Percentiles rank a stretch among this genome's conserved stretches.
phyloP scores from a whole-genome alignment of 2,888 invertebrate genomes.

The Drosophila algonquin region DNA sequence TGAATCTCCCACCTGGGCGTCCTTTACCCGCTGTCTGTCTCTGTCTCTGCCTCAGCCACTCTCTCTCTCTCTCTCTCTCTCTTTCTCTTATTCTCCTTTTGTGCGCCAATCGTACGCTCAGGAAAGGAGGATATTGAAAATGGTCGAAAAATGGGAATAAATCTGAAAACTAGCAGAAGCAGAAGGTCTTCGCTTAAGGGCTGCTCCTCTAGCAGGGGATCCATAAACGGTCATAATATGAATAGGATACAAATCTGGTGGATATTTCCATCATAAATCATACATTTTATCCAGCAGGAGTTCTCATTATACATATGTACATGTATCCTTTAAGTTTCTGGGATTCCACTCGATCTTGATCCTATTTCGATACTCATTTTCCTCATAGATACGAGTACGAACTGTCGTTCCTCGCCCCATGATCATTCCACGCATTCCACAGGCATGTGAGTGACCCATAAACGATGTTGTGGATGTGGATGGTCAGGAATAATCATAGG shows the following conservation, averaged over 20 bases:
- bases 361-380: too few relatives aligned
- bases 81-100: background rate
- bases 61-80: constrained; percentile 6
- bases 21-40: background rate
- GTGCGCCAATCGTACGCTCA: background rate
- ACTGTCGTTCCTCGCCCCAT: background rate
- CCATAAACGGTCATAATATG: too few relatives aligned
- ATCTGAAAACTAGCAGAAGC: background rate
- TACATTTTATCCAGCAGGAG: background rate
- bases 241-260: background rate
- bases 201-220: too few relatives aligned
- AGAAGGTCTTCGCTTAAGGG: background rate
- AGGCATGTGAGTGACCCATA: background rate
- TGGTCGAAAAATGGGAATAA: background rate
- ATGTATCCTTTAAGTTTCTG: too few relatives aligned
- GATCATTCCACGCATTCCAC: background rate
- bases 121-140: background rate
- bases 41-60: background rate
- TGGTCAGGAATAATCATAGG: background rate
- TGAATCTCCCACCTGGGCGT: background rate
- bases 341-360: background rate
- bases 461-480: too few relatives aligned
- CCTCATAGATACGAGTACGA: background rate
- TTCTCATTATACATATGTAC: too few relatives aligned
- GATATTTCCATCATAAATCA: background rate